Percentiles rank a stretch among this genome's conserved stretches.
phyloP scores from a whole-genome alignment of 2,113 vertebrate genomes.

The Anthoscopus minutus region DNA sequence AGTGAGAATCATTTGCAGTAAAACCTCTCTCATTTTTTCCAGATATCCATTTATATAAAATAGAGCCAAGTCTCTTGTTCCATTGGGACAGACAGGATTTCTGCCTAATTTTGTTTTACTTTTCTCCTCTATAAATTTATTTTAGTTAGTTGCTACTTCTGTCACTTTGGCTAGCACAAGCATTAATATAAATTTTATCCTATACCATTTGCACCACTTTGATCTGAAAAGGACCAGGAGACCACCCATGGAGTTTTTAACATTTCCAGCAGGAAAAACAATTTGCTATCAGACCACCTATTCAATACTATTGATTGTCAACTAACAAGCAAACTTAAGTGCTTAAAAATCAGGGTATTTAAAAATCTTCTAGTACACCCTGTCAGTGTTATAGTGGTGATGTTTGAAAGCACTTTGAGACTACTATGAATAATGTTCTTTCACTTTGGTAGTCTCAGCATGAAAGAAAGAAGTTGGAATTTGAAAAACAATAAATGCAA shows the following conservation, averaged over 20 bases:
- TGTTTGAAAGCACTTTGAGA: neutral
- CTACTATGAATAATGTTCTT: neutral
- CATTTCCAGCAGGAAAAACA: neutral
- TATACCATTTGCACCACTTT: neutral
- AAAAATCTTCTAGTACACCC: neutral
- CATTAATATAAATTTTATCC: neutral
- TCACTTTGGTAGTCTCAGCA: neutral
- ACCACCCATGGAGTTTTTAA: neutral
- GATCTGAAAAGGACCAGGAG: neutral
- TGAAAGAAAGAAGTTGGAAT: neutral
- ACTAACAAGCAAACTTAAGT: neutral
- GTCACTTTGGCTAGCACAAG: neutral
- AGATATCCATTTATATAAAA: neutral
- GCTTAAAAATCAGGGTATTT: neutral
- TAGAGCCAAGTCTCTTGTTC: neutral
- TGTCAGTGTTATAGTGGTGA: neutral
- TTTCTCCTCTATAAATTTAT: neutral
- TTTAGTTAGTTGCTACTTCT: neutral
- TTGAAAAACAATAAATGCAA: neutral
- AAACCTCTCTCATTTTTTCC: neutral
- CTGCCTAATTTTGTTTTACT: neutral
- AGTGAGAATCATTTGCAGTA: neutral
- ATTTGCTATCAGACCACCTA: neutral
- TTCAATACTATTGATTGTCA: neutral
- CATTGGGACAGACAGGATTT: neutral